Conservation (phyloP, 2,113 vertebrate genomes). For the Myotis yumanensis region DNA sequence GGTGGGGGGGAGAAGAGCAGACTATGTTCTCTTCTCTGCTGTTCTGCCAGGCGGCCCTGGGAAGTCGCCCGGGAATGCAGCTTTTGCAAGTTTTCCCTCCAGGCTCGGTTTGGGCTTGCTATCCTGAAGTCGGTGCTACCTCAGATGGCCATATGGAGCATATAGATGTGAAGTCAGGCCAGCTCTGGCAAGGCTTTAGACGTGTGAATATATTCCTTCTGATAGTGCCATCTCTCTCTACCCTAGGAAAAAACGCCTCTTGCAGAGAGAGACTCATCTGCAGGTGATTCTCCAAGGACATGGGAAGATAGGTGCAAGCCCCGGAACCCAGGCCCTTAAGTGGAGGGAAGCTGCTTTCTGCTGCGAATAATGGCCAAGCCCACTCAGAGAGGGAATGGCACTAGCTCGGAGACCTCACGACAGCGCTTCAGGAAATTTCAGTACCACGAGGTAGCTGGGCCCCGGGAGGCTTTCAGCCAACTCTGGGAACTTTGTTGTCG, state of each 20-base stretch:
- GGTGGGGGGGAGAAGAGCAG: not conserved
- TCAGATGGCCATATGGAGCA: not conserved
- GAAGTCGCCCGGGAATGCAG: not conserved
- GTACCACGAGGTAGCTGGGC: constrained; percentile 76
- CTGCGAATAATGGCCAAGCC: constrained; percentile 71
- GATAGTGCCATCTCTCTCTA: constrained; percentile 64
- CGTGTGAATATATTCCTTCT: constrained; percentile 30
- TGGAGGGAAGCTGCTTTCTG: constrained; percentile 42
- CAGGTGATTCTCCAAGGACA: constrained; percentile 55
- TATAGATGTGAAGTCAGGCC: not conserved
- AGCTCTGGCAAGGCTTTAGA: constrained; percentile 38
- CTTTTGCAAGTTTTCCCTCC: constrained; percentile 13
- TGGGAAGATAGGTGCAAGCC: constrained; percentile 53
- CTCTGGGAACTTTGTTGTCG: constrained; percentile 76
- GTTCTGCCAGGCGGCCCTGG: not conserved
- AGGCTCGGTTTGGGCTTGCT: constrained; percentile 5
- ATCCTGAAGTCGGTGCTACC: constrained; percentile 12
- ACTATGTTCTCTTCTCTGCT: not conserved
- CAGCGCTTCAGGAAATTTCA: constrained; percentile 73
- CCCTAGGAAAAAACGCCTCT: constrained; percentile 59
- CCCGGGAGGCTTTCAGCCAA: constrained; percentile 74
- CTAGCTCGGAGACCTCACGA: constrained; percentile 60
- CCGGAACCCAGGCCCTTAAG: constrained; percentile 11
- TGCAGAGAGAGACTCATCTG: constrained; percentile 40
- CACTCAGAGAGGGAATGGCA: constrained; percentile 47